Conservation (phyloP, 2,888 invertebrate species). For the Choristoneura rosaceana region DNA sequence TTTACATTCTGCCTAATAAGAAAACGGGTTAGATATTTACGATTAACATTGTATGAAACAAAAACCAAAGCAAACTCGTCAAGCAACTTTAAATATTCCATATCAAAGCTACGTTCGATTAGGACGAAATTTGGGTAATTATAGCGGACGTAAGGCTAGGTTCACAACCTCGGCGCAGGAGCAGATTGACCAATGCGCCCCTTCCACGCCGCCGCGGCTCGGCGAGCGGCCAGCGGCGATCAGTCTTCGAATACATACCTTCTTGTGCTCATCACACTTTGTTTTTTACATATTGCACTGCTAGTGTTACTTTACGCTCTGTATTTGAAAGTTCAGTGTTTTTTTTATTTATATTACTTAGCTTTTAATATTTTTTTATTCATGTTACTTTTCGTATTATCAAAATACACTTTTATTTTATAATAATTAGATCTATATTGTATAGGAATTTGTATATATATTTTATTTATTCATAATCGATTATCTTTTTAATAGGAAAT, state of each 20-base stretch:
- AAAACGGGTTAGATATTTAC: no score
- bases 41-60: background rate
- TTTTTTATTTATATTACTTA: constrained; percentile 29
- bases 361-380: constrained; percentile 26
- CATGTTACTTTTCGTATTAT: constrained; percentile 40
- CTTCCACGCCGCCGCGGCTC: constrained; percentile 55
- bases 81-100: background rate
- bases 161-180: constrained; percentile 49
- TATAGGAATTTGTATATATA: constrained; percentile 24
- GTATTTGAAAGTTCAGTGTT: constrained; percentile 59
- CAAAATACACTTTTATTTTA: constrained; percentile 37
- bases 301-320: constrained; percentile 26
- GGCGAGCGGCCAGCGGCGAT: constrained; percentile 53
- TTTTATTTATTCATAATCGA: constrained; percentile 41
- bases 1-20: no score
- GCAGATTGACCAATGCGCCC: constrained; percentile 58
- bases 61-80: background rate
- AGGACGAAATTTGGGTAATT: background rate
- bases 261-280: constrained; percentile 62
- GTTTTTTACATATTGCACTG: constrained; percentile 48
- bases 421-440: constrained; percentile 36
- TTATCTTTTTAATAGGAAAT: constrained; percentile 52
- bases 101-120: background rate
- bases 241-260: constrained; percentile 50
- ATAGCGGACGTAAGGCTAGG: constrained; percentile 28